Evolutionary conservation across 2,797 vertebrate species (phyloP).

Genomic region (Melanotaenia parkinsoni): DNA sequence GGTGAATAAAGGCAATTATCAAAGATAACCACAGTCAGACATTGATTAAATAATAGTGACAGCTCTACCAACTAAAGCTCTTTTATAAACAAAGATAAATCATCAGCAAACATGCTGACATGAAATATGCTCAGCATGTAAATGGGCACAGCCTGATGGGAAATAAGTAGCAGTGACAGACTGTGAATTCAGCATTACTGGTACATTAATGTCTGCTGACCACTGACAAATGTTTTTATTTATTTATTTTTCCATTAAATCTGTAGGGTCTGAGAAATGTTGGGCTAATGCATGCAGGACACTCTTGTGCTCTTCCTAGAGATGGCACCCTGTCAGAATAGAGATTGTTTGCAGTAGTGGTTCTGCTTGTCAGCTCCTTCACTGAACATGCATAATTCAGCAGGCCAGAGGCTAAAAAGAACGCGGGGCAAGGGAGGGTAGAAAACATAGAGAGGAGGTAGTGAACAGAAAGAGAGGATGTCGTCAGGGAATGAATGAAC

Average conservation of each 20-base stretch:
- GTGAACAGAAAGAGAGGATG: constrained; percentile 30
- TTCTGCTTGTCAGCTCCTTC: constrained; percentile 77
- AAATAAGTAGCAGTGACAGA: constrained; percentile 45
- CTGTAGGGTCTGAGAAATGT: constrained; percentile 12
- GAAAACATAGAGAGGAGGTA: constrained; percentile 30
- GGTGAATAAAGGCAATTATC: no score
- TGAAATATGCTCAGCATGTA: constrained; percentile 18
- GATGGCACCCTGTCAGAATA: constrained; percentile 64
- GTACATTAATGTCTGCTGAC: constrained; percentile 50
- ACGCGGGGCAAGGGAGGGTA: constrained; percentile 32
- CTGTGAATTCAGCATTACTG: constrained; percentile 51
- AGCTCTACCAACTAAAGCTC: not conserved
- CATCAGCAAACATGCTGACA: constrained; percentile 49
- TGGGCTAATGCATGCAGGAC: constrained; percentile 56
- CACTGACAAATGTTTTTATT: constrained; percentile 7
- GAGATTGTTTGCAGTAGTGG: constrained; percentile 70
- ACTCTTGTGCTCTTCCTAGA: constrained; percentile 40
- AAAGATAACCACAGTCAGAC: no score
- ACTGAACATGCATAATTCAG: constrained; percentile 77
- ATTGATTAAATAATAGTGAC: no score
- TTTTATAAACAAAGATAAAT: constrained; percentile 13
- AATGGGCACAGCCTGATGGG: constrained; percentile 27
- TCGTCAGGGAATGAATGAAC: constrained; percentile 36
- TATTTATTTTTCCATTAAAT: constrained; percentile 1
- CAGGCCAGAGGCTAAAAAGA: constrained; percentile 50